Evolutionary conservation across 2,888 invertebrate genomes (phyloP).

Genomic region (Gandaritis pyraliata): DNA sequence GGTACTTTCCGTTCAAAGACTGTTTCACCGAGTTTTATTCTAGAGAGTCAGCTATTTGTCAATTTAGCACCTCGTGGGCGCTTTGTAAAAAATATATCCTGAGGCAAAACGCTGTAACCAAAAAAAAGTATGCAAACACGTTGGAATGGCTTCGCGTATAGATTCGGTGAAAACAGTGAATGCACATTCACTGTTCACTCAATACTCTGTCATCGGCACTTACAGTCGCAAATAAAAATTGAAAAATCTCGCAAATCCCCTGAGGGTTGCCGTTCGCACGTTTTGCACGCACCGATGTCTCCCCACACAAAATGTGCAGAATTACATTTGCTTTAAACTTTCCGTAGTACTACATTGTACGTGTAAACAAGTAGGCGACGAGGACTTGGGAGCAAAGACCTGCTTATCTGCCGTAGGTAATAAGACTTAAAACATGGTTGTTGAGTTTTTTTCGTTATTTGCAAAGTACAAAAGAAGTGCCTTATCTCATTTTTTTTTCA

Average conservation of each 20-base stretch:
- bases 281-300: constrained; percentile 61
- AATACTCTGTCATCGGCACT: constrained; percentile 63
- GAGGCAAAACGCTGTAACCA: constrained; percentile 34
- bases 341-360: constrained; percentile 27
- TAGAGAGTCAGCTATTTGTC: constrained; percentile 19
- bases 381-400: constrained; percentile 1
- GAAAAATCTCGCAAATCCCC: constrained; percentile 80
- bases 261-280: constrained; percentile 66
- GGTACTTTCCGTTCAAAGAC: background rate
- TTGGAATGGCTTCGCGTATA: constrained; percentile 41
- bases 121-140: constrained; percentile 46
- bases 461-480: too few relatives aligned
- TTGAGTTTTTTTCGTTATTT: too few relatives aligned
- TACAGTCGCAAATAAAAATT: constrained; percentile 81
- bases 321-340: constrained; percentile 56
- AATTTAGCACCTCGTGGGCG: constrained; percentile 20
- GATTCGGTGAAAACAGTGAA: constrained; percentile 51
- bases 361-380: constrained; percentile 25
- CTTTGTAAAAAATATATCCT: constrained; percentile 28
- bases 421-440: background rate
- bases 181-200: constrained; percentile 49
- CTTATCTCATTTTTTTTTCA: too few relatives aligned
- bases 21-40: constrained; percentile 29
- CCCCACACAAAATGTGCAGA: constrained; percentile 58
- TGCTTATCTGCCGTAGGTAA: background rate